phyloP scores from a whole-genome alignment of 2,113 vertebrate genomes.

The Coracopsis vasa region DNA sequence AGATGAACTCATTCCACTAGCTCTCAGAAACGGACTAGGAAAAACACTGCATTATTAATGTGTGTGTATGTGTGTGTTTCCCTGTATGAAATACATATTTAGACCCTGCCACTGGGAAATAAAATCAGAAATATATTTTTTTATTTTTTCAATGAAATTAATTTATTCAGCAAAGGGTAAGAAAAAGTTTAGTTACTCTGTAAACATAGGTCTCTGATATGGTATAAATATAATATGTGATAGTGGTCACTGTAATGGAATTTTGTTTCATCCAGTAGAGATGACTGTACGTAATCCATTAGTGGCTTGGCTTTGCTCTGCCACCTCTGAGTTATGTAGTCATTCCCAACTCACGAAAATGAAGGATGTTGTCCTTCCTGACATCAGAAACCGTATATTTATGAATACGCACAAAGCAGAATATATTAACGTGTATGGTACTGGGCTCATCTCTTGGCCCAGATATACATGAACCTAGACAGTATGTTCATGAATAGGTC shows the following conservation, averaged over 20 bases:
- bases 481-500: not conserved
- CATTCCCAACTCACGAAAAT: conserved; percentile 70
- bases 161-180: conserved; percentile 61
- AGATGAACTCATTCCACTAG: conserved; percentile 39
- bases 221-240: conserved; percentile 60
- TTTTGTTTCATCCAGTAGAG: conserved; percentile 58
- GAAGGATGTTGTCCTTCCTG: conserved; percentile 38
- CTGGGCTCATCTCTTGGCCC: not conserved
- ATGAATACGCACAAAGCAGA: conserved; percentile 37
- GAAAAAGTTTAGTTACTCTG: conserved; percentile 59
- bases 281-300: conserved; percentile 59
- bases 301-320: conserved; percentile 45
- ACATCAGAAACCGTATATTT: conserved; percentile 48
- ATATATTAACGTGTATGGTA: not conserved
- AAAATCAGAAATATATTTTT: conserved; percentile 57
- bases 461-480: not conserved
- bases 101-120: conserved; percentile 30
- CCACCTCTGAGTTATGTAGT: conserved; percentile 62
- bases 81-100: conserved; percentile 61
- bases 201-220: conserved; percentile 39
- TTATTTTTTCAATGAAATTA: conserved; percentile 63
- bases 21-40: conserved; percentile 6
- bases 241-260: conserved; percentile 48
- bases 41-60: conserved; percentile 49
- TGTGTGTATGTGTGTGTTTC: conserved; percentile 24